Evolutionary conservation across 2,113 vertebrate genomes (phyloP).

Genomic region (Alces alces): DNA sequence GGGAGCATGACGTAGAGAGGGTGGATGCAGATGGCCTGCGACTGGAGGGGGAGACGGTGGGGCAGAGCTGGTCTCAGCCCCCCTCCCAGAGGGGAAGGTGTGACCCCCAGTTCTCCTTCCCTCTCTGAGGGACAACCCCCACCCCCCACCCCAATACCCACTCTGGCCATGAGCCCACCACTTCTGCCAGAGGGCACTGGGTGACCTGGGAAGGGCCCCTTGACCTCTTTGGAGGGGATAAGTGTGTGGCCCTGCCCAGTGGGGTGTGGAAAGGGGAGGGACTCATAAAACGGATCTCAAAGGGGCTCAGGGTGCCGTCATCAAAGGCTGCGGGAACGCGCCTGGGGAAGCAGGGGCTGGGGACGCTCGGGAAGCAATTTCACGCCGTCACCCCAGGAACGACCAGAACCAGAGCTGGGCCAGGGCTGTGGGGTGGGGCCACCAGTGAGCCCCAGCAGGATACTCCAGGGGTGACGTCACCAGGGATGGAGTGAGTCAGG

Average conservation of each 20-base stretch:
- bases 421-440: constrained; percentile 49
- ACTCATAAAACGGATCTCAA: constrained; percentile 73
- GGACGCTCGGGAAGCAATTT: constrained; percentile 72
- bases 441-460: background rate
- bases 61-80: background rate
- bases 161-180: background rate
- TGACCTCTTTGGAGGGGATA: constrained; percentile 63
- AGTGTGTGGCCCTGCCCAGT: constrained; percentile 50
- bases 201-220: constrained; percentile 54
- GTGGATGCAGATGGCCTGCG: constrained; percentile 86
- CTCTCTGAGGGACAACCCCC: background rate
- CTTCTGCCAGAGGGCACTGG: background rate
- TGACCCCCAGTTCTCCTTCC: background rate
- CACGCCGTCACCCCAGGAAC: constrained; percentile 40
- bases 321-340: constrained; percentile 66
- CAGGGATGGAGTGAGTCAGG: constrained; percentile 45
- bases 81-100: background rate
- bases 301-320: constrained; percentile 66
- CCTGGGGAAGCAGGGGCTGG: constrained; percentile 59
- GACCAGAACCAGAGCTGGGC: constrained; percentile 50
- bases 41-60: constrained; percentile 68
- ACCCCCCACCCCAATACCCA: background rate
- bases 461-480: constrained; percentile 51
- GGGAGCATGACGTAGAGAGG: constrained; percentile 95
- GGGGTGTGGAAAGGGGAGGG: constrained; percentile 56